Base-by-base conservation (phyloP, 1,140 invertebrate species). In the Drosophila pectinifera region DNA sequence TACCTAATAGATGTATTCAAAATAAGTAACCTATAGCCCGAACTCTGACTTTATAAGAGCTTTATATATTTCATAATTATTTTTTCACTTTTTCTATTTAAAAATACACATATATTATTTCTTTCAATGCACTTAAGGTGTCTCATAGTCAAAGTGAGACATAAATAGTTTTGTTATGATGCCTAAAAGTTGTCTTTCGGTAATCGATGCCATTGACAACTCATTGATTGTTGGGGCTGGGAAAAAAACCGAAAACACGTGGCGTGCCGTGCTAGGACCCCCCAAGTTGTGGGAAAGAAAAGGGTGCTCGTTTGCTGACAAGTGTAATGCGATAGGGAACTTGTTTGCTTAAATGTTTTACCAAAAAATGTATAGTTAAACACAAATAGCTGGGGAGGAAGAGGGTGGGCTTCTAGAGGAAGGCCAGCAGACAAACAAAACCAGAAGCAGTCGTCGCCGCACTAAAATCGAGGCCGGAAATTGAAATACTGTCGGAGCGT, bases 171-270 rank as follows among this genome's bases (percentile, higher is more conserved):
- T 73, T 57, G 72, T 65, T 64, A 73, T 75, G 38, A 62, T 73
- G 41, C 20, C 31, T 49, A 46, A 11, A 42, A 63, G 36, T 41
- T 36, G 51, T 39, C 26, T 49, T 16, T n/a, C 14, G 75, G 84
- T 79, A 86, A 88, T 86, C 75, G 82, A 86, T 86, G 70, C 83
- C 69, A 61, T 48, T 74, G 76, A 79, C 77, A 80, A 41, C 24
- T 76, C 28, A 36, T 42, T 55, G 28, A 20, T 61, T 56, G 39
- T 34, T 43, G 55, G 18, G 14, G 3, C 1, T 16, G 42, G 13
- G 26, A 7, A n/a, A 61, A 55, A 24, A 10, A 36, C 28, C 49
- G 16, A 38, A 38, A 26, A 45, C 43, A 43, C 26, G 49, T 76
- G 70, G 36, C 56, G 45, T 49, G 46, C n/a, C 46, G 5, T 7